phyloP scores from a whole-genome alignment of 2,888 invertebrate species.

The Phragmatobia fuliginosa region DNA sequence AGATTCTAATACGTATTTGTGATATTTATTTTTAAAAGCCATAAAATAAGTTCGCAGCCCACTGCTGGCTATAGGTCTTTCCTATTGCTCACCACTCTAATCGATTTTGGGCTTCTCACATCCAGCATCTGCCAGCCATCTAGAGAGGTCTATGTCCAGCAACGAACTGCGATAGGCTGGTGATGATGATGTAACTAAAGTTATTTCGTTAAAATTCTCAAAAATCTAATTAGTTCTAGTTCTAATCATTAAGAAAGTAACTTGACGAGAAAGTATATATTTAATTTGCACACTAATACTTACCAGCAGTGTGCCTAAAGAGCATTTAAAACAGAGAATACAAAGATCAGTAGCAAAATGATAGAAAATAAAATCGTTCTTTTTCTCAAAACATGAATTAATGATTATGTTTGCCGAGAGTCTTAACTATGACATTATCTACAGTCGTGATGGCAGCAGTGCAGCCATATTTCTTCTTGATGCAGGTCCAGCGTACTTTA shows the following conservation, averaged over 20 bases:
- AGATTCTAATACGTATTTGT: slow-evolving; percentile 11
- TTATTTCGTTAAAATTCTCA: background rate
- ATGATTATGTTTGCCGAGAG: slow-evolving; percentile 80
- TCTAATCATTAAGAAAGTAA: background rate
- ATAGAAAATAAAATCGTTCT: background rate
- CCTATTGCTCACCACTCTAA: too few relatives aligned
- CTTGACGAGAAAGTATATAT: background rate
- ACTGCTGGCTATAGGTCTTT: too few relatives aligned
- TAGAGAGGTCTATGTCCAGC: too few relatives aligned
- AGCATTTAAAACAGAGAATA: background rate
- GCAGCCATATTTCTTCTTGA: slow-evolving; percentile 81
- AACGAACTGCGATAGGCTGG: too few relatives aligned
- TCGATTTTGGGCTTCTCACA: too few relatives aligned
- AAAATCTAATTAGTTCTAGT: background rate
- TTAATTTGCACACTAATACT: background rate
- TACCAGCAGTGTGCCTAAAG: background rate
- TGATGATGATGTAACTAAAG: too few relatives aligned
- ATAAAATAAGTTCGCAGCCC: too few relatives aligned
- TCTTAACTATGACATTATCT: slow-evolving; percentile 80
- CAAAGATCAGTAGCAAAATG: background rate
- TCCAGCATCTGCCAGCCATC: too few relatives aligned
- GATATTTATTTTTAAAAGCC: background rate
- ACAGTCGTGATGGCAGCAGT: slow-evolving; percentile 79
- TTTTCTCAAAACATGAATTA: background rate
- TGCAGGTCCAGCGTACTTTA: slow-evolving; percentile 81